phyloP scores from a whole-genome alignment of 2,888 invertebrate genomes.

The Ephialtes manifestator region DNA sequence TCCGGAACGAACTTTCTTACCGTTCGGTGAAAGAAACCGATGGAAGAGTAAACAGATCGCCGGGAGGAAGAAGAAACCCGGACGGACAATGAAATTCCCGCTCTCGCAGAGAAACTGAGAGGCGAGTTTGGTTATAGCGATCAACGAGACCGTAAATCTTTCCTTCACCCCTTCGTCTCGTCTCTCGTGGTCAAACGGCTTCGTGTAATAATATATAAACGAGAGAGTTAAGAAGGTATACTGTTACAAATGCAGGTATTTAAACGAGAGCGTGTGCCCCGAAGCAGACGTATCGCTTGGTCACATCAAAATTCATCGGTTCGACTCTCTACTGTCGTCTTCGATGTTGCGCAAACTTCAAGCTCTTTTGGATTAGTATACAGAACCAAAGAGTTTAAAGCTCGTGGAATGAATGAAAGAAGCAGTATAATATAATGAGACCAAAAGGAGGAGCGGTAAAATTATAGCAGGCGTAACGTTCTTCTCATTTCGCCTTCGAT shows the following conservation, averaged over 20 bases:
- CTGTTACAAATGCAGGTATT: constrained; percentile 63
- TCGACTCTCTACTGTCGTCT: constrained; percentile 1
- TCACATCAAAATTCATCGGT: constrained; percentile 50
- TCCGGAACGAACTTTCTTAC: constrained; percentile 55
- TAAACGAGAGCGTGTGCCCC: constrained; percentile 66
- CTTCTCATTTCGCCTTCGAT: constrained; percentile 5
- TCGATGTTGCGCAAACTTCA: constrained; percentile 20
- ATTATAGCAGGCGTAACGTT: constrained; percentile 10
- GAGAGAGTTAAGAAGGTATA: constrained; percentile 46
- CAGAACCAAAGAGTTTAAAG: not conserved
- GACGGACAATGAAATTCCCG: constrained; percentile 64
- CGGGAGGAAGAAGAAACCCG: constrained; percentile 40
- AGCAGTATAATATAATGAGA: constrained; percentile 13
- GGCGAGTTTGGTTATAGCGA: constrained; percentile 24
- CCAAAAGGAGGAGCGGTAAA: constrained; percentile 16
- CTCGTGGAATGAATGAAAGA: constrained; percentile 30
- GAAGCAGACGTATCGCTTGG: constrained; percentile 18
- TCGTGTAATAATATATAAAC: constrained; percentile 43
- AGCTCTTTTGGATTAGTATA: constrained; percentile 22
- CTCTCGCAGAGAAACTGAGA: constrained; percentile 32
- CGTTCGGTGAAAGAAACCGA: constrained; percentile 29
- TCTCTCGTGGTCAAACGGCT: constrained; percentile 19
- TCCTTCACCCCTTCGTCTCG: constrained; percentile 24
- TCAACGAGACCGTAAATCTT: constrained; percentile 68
- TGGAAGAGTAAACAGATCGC: constrained; percentile 26